These are phyloP conservation scores for Diachasmimorpha longicaudata DNA, from an alignment of 1,140 invertebrate species.

Conservation along the genomic window DNA sequence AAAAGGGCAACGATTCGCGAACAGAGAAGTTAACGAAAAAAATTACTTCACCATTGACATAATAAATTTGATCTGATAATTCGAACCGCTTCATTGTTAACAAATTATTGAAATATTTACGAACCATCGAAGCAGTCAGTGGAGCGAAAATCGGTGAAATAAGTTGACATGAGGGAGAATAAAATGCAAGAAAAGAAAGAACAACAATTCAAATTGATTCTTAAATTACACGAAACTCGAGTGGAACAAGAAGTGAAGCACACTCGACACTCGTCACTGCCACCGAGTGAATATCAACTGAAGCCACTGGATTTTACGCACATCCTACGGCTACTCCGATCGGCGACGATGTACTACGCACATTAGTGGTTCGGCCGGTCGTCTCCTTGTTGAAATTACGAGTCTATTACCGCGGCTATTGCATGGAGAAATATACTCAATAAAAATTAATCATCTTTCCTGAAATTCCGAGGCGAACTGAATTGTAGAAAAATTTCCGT, in stretches of 20 bases:
- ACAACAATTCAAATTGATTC: not conserved
- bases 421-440: not conserved
- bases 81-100: not conserved
- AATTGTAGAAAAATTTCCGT: too few relatives aligned
- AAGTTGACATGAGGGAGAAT: not conserved
- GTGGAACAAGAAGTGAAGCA: not conserved
- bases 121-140: not conserved
- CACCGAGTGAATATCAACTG: not conserved
- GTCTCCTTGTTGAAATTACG: not conserved
- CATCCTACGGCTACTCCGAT: not conserved
- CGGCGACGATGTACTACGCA: not conserved
- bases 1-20: too few relatives aligned
- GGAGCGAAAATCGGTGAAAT: not conserved
- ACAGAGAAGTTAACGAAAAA: too few relatives aligned
- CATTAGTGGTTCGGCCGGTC: not conserved
- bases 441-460: too few relatives aligned
- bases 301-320: not conserved
- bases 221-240: not conserved
- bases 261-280: not conserved
- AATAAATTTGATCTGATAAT: not conserved
- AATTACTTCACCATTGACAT: not conserved
- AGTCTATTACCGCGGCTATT: not conserved
- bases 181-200: not conserved
- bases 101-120: not conserved
- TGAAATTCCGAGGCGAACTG: too few relatives aligned